Conservation (phyloP, 2,888 invertebrate species). For the Euplagia quadripunctaria region DNA sequence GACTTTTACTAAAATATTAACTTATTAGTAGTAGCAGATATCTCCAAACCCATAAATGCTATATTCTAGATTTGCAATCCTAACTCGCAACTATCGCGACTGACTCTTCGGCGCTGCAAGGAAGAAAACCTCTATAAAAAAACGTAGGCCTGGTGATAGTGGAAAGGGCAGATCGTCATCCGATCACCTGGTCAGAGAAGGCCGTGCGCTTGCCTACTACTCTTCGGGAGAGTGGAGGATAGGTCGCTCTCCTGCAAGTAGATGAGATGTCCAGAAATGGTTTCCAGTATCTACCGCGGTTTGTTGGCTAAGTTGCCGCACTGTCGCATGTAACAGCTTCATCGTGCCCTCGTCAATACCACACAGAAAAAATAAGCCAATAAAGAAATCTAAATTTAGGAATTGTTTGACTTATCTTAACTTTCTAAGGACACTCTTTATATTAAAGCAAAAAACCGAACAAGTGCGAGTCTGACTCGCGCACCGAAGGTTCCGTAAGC, state of each 20-base stretch:
- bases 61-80: not conserved
- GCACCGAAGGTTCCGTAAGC: no score
- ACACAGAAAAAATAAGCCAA: not conserved
- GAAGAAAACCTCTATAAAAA: no score
- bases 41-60: not conserved
- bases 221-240: no score
- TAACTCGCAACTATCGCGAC: not conserved
- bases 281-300: not conserved
- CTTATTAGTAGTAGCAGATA: not conserved
- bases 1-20: not conserved
- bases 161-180: not conserved
- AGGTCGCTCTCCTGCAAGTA: not conserved
- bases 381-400: not conserved
- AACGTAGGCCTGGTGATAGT: no score
- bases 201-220: not conserved
- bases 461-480: no score
- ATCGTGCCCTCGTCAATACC: not conserved
- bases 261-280: not conserved
- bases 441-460: not conserved
- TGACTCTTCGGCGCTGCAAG: not conserved
- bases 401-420: not conserved
- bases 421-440: not conserved
- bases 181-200: not conserved
- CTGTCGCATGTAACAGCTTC: not conserved
- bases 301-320: not conserved